phyloP scores from a whole-genome alignment of 1,140 invertebrate genomes.

The Orchesella cincta region DNA sequence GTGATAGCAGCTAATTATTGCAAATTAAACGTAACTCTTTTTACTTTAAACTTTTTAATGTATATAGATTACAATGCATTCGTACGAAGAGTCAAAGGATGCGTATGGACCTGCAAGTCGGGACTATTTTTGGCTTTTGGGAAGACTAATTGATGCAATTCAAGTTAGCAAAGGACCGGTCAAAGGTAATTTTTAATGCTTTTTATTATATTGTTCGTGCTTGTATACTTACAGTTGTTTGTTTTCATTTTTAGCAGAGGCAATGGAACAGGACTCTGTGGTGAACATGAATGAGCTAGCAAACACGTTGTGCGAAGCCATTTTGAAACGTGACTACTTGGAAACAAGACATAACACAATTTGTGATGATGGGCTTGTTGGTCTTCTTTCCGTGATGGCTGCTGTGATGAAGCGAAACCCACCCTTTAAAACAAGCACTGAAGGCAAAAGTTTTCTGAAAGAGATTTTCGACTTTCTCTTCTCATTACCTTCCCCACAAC shows the following conservation, averaged over 20 bases:
- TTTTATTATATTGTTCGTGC: slow-evolving; percentile 26
- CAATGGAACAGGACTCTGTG: slow-evolving; percentile 56
- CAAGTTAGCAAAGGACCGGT: slow-evolving; percentile 66
- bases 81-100: slow-evolving; percentile 79
- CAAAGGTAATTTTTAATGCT: background rate
- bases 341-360: slow-evolving; percentile 77
- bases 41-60: background rate
- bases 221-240: slow-evolving; percentile 24
- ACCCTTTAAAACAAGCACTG: slow-evolving; percentile 76
- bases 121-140: slow-evolving; percentile 91
- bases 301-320: slow-evolving; percentile 70
- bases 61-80: slow-evolving; percentile 36
- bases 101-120: slow-evolving; percentile 88
- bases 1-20: too few species aligned
- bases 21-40: background rate
- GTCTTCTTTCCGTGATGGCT: slow-evolving; percentile 80
- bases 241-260: slow-evolving; percentile 28
- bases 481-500: slow-evolving; percentile 79
- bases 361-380: slow-evolving; percentile 87
- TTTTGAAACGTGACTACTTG: slow-evolving; percentile 74
- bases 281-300: slow-evolving; percentile 77
- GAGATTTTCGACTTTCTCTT: slow-evolving; percentile 81
- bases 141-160: slow-evolving; percentile 80
- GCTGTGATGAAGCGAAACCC: slow-evolving; percentile 86
- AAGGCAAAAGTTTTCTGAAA: slow-evolving; percentile 65